Evolutionary conservation across 1,140 invertebrate species (phyloP), one percentile per base, ranked within the genome.

Genomic region (Bombus confusus): DNA sequence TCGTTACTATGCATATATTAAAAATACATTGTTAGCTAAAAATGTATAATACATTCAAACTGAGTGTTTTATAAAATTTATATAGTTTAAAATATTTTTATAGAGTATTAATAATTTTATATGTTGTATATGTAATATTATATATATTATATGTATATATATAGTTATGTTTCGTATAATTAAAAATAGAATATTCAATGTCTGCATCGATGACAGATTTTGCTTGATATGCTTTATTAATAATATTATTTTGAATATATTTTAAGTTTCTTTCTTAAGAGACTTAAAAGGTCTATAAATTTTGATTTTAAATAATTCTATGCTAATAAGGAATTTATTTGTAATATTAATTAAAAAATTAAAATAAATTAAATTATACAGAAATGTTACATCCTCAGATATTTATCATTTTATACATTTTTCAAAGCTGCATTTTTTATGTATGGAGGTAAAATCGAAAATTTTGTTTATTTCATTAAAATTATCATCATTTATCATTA

Each of bases 1-100:
- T 87, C 91, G 73, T 91, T 94, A 83, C 88, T 93, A 68, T 6
- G 78, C 75, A 88, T 69, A 57, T 43, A 79, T 71, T 41, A 85
- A 77, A 79, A 82, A 87, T 66, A 82, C 25, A n/a, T 9, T 39
- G 59, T 77, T 87, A 77, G 0, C 12, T 52, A 78, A 34, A 81
- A 57, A 28, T 77, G 13, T 34, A 31, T 31, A 79, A 43, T 28
- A 68, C 0, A 0, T 52, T 52, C 18, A 18, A 52, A 52, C 18
- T 52, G 18, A 52, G 47, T 52, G 47, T 52, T 52, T 22, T 52
- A 52, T 52, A 52, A 52, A 52, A 5, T 22, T 52, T 52, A 52
- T 18, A 1, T 52, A 52, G 6, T 52, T 52, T 52, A 52, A 66
- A 66, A 15, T 66, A 66, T 15, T 66, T 66, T 2, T 66, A 31